Percentiles rank a stretch among this genome's conserved stretches.
Conservation (phyloP, 2,888 invertebrate species). For the Acanthoscelides obtectus region DNA sequence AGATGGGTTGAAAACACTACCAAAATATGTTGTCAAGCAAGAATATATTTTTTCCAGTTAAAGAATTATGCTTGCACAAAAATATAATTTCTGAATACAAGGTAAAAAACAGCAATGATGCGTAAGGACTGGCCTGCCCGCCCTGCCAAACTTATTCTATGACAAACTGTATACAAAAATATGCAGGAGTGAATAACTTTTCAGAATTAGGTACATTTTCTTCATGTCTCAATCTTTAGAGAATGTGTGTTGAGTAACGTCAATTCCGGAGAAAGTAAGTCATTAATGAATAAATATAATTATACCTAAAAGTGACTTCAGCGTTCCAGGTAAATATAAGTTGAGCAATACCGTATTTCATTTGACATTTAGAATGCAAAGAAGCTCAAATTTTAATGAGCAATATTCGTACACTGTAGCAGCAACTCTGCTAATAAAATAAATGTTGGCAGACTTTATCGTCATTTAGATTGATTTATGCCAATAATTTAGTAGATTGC, state of each 20-base stretch:
- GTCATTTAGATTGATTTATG: neutral
- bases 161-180: too few relatives aligned
- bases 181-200: too few relatives aligned
- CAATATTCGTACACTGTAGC: too few relatives aligned
- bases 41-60: too few relatives aligned
- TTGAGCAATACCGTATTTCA: neutral
- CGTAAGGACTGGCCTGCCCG: too few relatives aligned
- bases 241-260: neutral
- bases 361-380: neutral
- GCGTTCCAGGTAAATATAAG: neutral
- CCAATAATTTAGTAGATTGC: neutral
- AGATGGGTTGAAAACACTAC: neutral
- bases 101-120: too few relatives aligned
- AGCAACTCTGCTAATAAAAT: too few relatives aligned
- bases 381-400: neutral
- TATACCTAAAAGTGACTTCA: neutral
- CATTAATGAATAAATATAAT: neutral
- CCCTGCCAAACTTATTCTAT: too few relatives aligned
- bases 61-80: too few relatives aligned
- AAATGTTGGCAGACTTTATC: neutral
- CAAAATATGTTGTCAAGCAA: too few relatives aligned
- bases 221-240: neutral
- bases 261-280: neutral
- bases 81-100: too few relatives aligned
- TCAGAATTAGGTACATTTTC: neutral